Conservation (phyloP, 1,140 invertebrate species). For the Arion vulgaris region DNA sequence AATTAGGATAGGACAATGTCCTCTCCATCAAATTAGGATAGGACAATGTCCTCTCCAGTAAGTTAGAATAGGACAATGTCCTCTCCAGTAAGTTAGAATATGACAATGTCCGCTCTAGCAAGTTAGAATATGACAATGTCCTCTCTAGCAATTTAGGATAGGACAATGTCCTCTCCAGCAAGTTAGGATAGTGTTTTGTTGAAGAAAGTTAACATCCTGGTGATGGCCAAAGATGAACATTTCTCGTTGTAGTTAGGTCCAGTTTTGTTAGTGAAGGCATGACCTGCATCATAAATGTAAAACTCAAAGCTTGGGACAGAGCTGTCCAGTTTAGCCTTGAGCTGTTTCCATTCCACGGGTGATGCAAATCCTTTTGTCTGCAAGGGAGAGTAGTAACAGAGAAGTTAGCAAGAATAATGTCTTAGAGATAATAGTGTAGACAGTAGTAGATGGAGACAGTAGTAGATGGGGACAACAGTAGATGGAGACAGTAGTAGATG, state of each 20-base stretch:
- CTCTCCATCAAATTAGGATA: no score
- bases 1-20: no score
- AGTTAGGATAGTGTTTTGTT: conserved; percentile 35
- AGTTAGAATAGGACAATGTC: no score
- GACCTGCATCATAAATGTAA: conserved; percentile 40
- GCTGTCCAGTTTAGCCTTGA: conserved; percentile 7
- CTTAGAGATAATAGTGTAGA: neutral
- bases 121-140: no score
- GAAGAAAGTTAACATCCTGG: conserved; percentile 40
- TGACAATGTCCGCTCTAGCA: no score
- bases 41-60: no score
- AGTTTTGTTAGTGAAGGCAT: conserved; percentile 46
- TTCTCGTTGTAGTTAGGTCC: conserved; percentile 42
- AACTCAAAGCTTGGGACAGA: conserved; percentile 26
- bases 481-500: no score
- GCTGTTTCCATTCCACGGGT: conserved; percentile 23
- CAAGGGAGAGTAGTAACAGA: neutral
- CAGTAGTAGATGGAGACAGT: no score
- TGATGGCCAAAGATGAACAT: conserved; percentile 20
- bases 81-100: no score
- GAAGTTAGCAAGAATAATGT: neutral
- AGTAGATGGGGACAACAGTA: no score
- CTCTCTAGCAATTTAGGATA: no score
- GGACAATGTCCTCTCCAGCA: no score
- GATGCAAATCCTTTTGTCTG: conserved; percentile 35